Conservation (phyloP, 1,140 invertebrate genomes). For the Bemisia tabaci region DNA sequence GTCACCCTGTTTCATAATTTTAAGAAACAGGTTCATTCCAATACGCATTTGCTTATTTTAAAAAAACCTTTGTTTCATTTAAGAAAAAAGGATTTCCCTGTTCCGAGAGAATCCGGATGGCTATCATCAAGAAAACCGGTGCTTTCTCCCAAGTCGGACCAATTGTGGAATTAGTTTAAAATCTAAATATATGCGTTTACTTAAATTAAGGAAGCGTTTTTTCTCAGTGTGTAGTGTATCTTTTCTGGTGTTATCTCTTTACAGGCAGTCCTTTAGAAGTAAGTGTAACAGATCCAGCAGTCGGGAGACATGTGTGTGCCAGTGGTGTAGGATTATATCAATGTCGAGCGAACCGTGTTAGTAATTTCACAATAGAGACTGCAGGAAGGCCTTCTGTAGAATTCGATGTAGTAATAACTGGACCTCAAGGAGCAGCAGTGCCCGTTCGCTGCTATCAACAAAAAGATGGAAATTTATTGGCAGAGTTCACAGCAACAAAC, state of each 20-base stretch:
- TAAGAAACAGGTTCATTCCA: too few relatives aligned
- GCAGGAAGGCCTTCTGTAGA: conserved; percentile 68
- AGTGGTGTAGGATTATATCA: conserved; percentile 71
- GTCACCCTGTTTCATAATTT: too few relatives aligned
- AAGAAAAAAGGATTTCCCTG: too few relatives aligned
- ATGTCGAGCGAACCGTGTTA: conserved; percentile 58
- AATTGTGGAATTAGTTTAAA: too few relatives aligned
- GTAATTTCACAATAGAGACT: conserved; percentile 79
- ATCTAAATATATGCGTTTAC: too few relatives aligned
- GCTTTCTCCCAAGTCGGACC: too few relatives aligned
- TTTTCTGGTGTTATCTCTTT: conserved; percentile 29
- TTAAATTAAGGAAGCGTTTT: too few relatives aligned
- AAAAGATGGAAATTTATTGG: conserved; percentile 81
- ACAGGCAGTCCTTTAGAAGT: conserved; percentile 38
- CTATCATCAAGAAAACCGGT: too few relatives aligned
- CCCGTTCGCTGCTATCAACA: conserved; percentile 91
- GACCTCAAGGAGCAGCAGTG: conserved; percentile 77
- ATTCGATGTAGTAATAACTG: conserved; percentile 78
- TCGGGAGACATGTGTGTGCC: conserved; percentile 58
- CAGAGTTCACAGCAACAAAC: conserved; percentile 77
- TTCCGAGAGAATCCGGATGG: too few relatives aligned
- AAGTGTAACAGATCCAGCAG: conserved; percentile 40
- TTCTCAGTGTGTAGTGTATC: conserved; percentile 30
- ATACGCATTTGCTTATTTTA: too few relatives aligned
- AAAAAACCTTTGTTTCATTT: too few relatives aligned